These are phyloP conservation scores for Heliconius hermathena DNA, from an alignment of 1,140 invertebrate genomes.

Conservation along the genomic window DNA sequence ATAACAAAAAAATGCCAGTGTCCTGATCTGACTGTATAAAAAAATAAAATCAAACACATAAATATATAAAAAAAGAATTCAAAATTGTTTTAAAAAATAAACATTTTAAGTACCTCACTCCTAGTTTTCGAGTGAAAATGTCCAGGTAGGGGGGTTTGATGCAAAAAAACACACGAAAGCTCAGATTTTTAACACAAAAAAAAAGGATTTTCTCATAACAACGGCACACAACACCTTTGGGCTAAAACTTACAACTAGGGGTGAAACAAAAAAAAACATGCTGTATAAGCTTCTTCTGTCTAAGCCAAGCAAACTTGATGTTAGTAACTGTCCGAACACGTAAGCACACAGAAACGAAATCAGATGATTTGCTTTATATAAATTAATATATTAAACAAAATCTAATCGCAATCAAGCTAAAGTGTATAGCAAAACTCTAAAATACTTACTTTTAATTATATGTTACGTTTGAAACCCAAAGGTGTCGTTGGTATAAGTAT, in stretches of 20 bases:
- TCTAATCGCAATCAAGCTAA: no score
- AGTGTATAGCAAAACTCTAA: conserved; percentile 52
- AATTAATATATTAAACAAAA: no score
- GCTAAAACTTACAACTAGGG: conserved; percentile 45
- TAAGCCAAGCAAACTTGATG: conserved; percentile 55
- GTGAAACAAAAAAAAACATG: conserved; percentile 53
- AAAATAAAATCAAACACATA: conserved; percentile 57
- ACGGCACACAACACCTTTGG: conserved; percentile 78
- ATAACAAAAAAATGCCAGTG: conserved; percentile 54
- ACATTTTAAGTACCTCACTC: conserved; percentile 59
- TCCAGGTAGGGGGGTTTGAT: conserved; percentile 73
- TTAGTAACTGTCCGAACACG: conserved; percentile 61
- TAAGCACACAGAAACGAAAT: conserved; percentile 77
- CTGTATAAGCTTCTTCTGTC: conserved; percentile 65
- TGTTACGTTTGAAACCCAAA: conserved; percentile 75
- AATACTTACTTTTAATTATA: conserved; percentile 65
- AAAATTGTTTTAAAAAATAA: conserved; percentile 44
- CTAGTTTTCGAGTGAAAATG: conserved; percentile 70
- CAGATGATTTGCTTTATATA: conserved; percentile 60
- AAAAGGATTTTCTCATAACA: conserved; percentile 27
- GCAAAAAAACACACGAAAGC: conserved; percentile 75
- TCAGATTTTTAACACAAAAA: conserved; percentile 47
- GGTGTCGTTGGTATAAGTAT: conserved; percentile 67
- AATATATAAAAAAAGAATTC: conserved; percentile 30
- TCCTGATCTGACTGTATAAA: conserved; percentile 67